Base-by-base conservation (phyloP, 2,888 invertebrate species). In the Meiosimyza decipiens region DNA sequence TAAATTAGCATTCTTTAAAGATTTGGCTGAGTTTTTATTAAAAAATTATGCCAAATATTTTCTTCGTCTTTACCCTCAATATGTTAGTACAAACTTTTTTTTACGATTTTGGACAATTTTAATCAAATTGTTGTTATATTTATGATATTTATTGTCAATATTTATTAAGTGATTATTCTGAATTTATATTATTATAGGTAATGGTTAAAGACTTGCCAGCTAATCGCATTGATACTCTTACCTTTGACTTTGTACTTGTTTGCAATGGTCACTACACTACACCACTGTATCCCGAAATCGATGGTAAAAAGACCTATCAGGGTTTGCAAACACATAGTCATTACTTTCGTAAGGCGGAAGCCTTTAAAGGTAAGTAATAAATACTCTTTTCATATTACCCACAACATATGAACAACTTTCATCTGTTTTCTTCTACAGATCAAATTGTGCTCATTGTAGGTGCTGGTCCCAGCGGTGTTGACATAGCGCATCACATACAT, bases 211-310 rank as follows among this genome's bases (percentile, higher is more conserved):
- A 85, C 76, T 79, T 82, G 68, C 75, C 74, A 51, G 79, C 75
- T 67, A 75, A 84, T 67, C 79, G 71, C 28, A 78, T 81, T 55
- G 89, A 81, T 86, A 91, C 82, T 82, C 92, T 89, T 68, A 89
- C 89, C 60, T 95, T 92, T 84, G 94, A 96, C 84, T 92, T 92
- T 71, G 89, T 96, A 33, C 91, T 96, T 83, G 90, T 96, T 1
- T 95, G 95, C 86, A 95, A 95, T 83, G 96, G 96, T 0, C 96
- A 95, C 84, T 96, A 95, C 85, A 92, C 93, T 75, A 91, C 92
- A 9, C 95, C 95, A 0, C 89, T 91, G 78, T 88, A 92, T 80
- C 96, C 96, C 0, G 85, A 86, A 64, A 90, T 95, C 79, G 88
- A 89, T 75, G 95, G 94, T 22, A 87, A 91, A 75, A 91, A 92